Evolutionary conservation across 2,113 vertebrate genomes (phyloP).

Genomic region (Ramphastos sulfuratus): DNA sequence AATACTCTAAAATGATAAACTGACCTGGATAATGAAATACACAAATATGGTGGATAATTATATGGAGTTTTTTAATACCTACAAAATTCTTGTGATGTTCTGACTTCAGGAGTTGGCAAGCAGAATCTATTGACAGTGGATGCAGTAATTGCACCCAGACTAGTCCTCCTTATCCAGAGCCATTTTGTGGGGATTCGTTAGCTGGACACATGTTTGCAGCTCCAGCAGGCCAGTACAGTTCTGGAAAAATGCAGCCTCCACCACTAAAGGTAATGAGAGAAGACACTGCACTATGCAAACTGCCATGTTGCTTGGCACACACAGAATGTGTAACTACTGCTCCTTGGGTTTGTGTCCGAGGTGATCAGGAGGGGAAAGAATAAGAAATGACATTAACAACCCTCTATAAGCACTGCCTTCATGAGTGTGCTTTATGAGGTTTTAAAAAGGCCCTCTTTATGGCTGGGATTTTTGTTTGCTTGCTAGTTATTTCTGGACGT

Average conservation of each 20-base stretch:
- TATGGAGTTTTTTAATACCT: background rate
- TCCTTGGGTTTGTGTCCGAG: background rate
- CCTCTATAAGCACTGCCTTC: background rate
- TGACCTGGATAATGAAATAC: background rate
- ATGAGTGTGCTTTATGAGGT: background rate
- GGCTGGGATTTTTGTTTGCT: background rate
- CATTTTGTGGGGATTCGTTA: conserved; percentile 77
- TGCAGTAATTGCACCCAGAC: conserved; percentile 92
- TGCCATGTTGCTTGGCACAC: background rate
- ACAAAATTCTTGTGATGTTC: background rate
- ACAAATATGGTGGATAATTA: background rate
- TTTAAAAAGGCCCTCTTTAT: background rate
- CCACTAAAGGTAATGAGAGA: conserved; percentile 80
- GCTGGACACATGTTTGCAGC: conserved; percentile 69
- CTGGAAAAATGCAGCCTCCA: conserved; percentile 66
- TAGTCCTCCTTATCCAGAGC: conserved; percentile 79
- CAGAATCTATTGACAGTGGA: conserved; percentile 93
- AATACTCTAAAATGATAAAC: background rate
- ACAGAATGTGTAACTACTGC: background rate
- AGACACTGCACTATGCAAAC: background rate
- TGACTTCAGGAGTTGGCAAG: conserved; percentile 91
- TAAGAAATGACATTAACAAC: background rate
- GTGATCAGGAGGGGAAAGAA: background rate
- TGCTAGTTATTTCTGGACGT: background rate
- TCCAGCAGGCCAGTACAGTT: conserved; percentile 79